phyloP scores from a whole-genome alignment of 2,888 invertebrate genomes.

The Neoaliturus tenellus region DNA sequence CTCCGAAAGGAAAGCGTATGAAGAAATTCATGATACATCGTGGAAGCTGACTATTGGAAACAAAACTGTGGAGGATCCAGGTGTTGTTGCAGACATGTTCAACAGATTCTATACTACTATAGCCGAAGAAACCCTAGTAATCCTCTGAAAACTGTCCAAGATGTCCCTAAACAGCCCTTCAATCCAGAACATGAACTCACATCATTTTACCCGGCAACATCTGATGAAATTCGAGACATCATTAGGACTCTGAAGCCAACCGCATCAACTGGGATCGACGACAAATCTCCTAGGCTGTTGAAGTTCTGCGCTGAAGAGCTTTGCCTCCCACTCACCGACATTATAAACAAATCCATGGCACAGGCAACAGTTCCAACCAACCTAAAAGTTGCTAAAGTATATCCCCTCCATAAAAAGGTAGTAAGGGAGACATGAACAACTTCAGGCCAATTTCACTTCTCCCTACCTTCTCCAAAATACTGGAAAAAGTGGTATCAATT shows the following conservation, averaged over 20 bases:
- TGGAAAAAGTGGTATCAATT: background rate
- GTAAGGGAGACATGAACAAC: background rate
- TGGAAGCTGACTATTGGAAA: background rate
- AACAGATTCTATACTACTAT: background rate
- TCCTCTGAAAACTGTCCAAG: background rate
- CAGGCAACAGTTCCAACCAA: constrained; percentile 1
- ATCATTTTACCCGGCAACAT: background rate
- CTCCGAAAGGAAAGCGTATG: constrained; percentile 11
- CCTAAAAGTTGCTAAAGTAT: constrained; percentile 5
- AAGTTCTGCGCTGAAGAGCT: background rate
- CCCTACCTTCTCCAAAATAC: constrained; percentile 2
- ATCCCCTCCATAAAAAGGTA: constrained; percentile 12
- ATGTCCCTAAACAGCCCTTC: background rate
- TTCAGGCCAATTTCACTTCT: background rate
- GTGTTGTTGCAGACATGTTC: background rate
- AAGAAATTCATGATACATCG: background rate
- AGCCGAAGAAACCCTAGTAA: background rate
- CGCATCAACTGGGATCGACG: background rate
- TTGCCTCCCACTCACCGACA: background rate
- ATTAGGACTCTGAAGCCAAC: constrained; percentile 2
- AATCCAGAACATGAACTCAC: background rate
- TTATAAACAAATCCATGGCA: background rate
- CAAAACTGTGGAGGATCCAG: background rate
- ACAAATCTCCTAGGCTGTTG: background rate
- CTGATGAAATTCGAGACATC: background rate